Evolutionary conservation across 2,888 invertebrate species (phyloP).

Genomic region (Chymomyza caudatula): DNA sequence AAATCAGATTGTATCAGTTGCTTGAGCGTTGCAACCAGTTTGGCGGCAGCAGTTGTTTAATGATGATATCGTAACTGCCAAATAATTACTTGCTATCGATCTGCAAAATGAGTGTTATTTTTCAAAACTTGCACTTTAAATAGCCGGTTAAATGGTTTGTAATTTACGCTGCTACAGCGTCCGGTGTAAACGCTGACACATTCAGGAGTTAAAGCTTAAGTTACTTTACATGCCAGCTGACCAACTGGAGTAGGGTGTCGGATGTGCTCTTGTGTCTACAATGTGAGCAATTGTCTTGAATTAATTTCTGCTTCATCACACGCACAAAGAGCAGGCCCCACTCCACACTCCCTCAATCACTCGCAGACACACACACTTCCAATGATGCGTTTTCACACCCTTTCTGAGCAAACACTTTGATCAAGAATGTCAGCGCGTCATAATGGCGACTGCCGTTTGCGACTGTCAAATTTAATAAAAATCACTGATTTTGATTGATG

Average conservation of each 20-base stretch:
- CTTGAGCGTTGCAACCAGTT: too few relatives aligned
- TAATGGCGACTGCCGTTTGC: constrained; percentile 40
- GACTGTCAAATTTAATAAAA: constrained; percentile 77
- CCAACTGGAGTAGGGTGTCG: not conserved
- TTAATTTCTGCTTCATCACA: constrained; percentile 63
- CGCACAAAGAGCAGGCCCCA: constrained; percentile 12
- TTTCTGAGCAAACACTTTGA: constrained; percentile 60
- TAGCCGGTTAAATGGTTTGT: too few relatives aligned
- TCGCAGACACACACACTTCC: not conserved
- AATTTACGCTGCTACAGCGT: not conserved
- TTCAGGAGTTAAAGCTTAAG: not conserved
- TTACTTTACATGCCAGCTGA: not conserved
- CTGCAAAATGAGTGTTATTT: too few relatives aligned
- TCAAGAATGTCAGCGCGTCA: constrained; percentile 39
- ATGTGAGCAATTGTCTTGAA: constrained; percentile 73
- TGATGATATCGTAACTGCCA: too few relatives aligned
- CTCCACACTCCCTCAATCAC: not conserved
- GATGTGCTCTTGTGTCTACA: constrained; percentile 8
- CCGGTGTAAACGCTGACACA: not conserved
- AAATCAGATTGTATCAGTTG: too few relatives aligned
- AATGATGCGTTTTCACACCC: constrained; percentile 38
- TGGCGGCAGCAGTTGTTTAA: too few relatives aligned
- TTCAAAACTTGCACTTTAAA: too few relatives aligned
- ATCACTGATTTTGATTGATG: constrained; percentile 77
- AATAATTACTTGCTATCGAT: too few relatives aligned